Evolutionary conservation across 2,113 vertebrate genomes (phyloP).

Genomic region (Gasterosteus aculeatus): DNA sequence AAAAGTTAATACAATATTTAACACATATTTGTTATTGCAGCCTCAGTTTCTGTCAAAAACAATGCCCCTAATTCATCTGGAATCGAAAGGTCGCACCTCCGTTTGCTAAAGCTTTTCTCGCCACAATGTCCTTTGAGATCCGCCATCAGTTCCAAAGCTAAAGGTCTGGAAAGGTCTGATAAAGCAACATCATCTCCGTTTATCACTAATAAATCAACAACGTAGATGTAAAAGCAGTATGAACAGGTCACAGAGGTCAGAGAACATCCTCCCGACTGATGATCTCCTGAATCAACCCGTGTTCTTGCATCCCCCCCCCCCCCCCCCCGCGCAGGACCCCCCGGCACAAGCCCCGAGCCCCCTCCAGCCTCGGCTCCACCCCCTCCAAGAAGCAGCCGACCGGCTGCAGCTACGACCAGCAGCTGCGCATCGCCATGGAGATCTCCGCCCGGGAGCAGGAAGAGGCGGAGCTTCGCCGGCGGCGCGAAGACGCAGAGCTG

Average conservation of each 20-base stretch:
- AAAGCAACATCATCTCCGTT: not conserved
- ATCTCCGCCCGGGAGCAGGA: constrained; percentile 92
- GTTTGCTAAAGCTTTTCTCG: not conserved
- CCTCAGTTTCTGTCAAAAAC: not conserved
- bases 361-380: constrained; percentile 72
- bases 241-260: constrained; percentile 43
- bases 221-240: constrained; percentile 4
- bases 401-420: constrained; percentile 87
- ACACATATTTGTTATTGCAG: not conserved
- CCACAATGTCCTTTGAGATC: not conserved
- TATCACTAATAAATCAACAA: not conserved
- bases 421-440: constrained; percentile 95
- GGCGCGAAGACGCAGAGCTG: constrained; percentile 92
- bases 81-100: no score
- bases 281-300: not conserved
- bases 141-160: not conserved
- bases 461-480: constrained; percentile 85
- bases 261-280: constrained; percentile 29
- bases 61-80: not conserved
- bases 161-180: not conserved
- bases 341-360: constrained; percentile 82
- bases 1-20: not conserved
- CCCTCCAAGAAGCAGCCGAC: constrained; percentile 78
- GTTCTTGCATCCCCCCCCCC: not conserved
- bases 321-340: constrained; percentile 82